A percentile compares a stretch with the other conserved stretches of the same genome.
Conservation (phyloP, 2,888 invertebrate genomes). For the Piscicola geometra region DNA sequence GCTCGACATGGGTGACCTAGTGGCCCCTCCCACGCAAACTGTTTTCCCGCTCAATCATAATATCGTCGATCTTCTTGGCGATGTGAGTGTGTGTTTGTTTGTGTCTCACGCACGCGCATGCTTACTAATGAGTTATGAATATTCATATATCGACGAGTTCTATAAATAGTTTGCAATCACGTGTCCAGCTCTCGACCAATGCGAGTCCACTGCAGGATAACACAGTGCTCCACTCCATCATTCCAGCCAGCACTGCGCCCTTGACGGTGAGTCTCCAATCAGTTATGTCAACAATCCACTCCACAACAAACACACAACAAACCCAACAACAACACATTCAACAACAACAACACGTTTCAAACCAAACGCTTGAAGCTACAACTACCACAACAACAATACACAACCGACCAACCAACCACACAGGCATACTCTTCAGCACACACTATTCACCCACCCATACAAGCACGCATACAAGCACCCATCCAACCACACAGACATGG, state of each 20-base stretch:
- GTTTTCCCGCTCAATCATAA: slow-evolving; percentile 8
- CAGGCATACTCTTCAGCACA: background rate
- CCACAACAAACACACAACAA: too few species aligned
- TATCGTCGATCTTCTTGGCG: slow-evolving; percentile 68
- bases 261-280: too few species aligned
- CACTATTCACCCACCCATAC: too few species aligned
- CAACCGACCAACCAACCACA: too few species aligned
- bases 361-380: background rate
- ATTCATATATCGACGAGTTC: too few species aligned
- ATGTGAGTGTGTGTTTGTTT: slow-evolving; percentile 58
- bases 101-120: background rate
- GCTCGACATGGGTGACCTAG: slow-evolving; percentile 78
- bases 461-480: too few species aligned
- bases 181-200: too few species aligned
- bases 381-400: too few species aligned
- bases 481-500: slow-evolving; percentile 66
- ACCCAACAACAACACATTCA: background rate
- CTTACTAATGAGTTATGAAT: too few species aligned
- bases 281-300: background rate
- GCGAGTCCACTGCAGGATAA: too few species aligned
- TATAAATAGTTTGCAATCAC: too few species aligned
- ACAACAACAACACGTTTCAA: background rate
- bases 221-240: too few species aligned
- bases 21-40: background rate
- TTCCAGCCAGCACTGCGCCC: background rate